Base-by-base conservation (phyloP, 2,113 vertebrate genomes). In the Coptodon rendalli region DNA sequence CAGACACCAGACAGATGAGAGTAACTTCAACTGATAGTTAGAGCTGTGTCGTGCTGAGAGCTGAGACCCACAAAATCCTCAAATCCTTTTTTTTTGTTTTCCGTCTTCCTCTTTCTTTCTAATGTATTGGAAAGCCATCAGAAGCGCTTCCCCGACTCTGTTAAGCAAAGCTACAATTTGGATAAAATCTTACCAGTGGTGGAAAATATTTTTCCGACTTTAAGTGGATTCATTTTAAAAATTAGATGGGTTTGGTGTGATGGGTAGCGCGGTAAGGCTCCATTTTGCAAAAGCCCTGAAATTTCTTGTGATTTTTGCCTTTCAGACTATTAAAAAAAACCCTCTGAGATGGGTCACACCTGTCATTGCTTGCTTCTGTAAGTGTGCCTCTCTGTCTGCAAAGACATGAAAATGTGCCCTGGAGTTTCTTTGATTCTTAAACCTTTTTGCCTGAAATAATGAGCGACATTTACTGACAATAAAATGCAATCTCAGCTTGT, bases 1-100 rank as follows among this genome's bases (percentile, higher is more conserved):
- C 82, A 73, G 54, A 92, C 89, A 80, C 38, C 82, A 88, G 82
- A 92, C 81, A 81, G 87, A 89, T 82, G 86, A 87, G 89, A 79
- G 92, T 27, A 90, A 92, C 89, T 86, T 86, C 24, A 57, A 9
- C 85, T 34, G 81, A 73, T 90, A 24, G 76, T 93, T 91, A 40
- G 50, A 80, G 87, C 36, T 3, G 83, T 86, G 80, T 80, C 80
- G 5, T 86, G 87, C 89, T 86, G 89, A 59, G 76, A 81, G 76
- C 50, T 57, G 86, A 89, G 84, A 84, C 38, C 16, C 13, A 11
- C 40, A 36, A 79, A 85, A 86, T 82, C 80, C 81, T 81, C 79
- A 84, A 80, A 91, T 27, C 81, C 24, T 87, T 78, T 89, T 54
- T 40, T 54, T 13, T 45, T 27, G 5, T 53, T 78, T 27, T 52